phyloP scores from a whole-genome alignment of 2,113 vertebrate species.

The Platycercus adscitus region DNA sequence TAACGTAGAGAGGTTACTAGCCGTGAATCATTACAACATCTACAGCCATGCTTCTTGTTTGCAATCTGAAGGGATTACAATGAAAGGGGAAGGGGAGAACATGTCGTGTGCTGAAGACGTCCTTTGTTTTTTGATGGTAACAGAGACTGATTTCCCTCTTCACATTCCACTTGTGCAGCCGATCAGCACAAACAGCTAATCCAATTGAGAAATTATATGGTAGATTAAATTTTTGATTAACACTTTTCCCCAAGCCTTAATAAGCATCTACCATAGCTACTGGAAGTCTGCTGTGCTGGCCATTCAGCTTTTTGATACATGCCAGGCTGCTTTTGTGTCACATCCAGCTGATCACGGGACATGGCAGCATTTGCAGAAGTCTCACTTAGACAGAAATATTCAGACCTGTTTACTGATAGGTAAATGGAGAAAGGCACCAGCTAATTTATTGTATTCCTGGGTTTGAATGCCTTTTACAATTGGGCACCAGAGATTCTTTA shows the following conservation, averaged over 20 bases:
- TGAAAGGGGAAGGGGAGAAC: not conserved
- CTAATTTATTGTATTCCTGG: not conserved
- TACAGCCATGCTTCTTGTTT: not conserved
- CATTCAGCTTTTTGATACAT: not conserved
- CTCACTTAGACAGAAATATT: not conserved
- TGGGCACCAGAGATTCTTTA: not conserved
- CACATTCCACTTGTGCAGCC: not conserved
- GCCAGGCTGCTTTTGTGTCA: not conserved
- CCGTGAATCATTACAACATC: not conserved
- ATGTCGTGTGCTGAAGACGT: accelerated
- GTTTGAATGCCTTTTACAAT: not conserved
- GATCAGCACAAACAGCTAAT: conserved; percentile 41
- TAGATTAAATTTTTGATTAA: conserved; percentile 53
- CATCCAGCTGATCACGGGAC: not conserved
- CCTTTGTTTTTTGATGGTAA: not conserved
- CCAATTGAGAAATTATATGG: conserved; percentile 54
- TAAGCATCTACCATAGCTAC: not conserved
- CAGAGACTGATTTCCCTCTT: not conserved
- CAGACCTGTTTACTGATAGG: not conserved
- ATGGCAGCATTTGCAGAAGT: not conserved
- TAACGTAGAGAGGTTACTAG: not conserved
- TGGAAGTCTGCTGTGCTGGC: not conserved
- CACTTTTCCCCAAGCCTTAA: not conserved
- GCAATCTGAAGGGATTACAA: not conserved
- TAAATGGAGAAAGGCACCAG: not conserved